phyloP scores from a whole-genome alignment of 1,140 invertebrate species.

The Laupala kohalensis region DNA sequence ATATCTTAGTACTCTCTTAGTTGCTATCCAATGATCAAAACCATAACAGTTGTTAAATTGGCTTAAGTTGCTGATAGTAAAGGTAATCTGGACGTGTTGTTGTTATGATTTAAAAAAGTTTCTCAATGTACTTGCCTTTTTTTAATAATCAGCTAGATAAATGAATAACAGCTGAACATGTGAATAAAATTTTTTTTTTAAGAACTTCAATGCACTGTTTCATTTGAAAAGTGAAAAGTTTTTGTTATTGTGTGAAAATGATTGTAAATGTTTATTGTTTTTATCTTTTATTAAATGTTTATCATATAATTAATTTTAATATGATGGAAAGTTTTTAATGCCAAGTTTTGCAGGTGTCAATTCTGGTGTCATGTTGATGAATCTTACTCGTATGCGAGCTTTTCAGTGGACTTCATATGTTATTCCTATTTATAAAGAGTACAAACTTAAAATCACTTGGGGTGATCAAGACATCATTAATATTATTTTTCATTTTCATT shows the following conservation, averaged over 20 bases:
- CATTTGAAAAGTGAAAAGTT: too few species aligned
- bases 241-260: too few species aligned
- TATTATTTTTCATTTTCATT: conserved; percentile 85
- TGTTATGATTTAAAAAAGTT: too few species aligned
- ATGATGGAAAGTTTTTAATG: background rate
- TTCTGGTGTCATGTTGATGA: conserved; percentile 95
- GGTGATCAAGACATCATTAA: conserved; percentile 98
- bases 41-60: too few species aligned
- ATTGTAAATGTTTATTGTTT: conserved; percentile 9
- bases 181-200: too few species aligned
- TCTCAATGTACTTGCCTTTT: too few species aligned
- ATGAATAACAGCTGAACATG: background rate
- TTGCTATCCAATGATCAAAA: too few species aligned
- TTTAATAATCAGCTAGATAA: too few species aligned
- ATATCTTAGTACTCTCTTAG: too few species aligned
- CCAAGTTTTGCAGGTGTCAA: conserved; percentile 58
- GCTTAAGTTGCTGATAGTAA: too few species aligned
- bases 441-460: conserved; percentile 79
- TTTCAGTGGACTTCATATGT: conserved; percentile 77
- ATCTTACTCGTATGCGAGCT: conserved; percentile 76
- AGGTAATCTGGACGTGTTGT: too few species aligned
- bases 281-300: conserved; percentile 13
- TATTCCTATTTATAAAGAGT: conserved; percentile 70
- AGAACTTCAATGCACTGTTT: too few species aligned
- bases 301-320: background rate